phyloP scores from a whole-genome alignment of 2,888 invertebrate genomes.

The Dynastes tityus region DNA sequence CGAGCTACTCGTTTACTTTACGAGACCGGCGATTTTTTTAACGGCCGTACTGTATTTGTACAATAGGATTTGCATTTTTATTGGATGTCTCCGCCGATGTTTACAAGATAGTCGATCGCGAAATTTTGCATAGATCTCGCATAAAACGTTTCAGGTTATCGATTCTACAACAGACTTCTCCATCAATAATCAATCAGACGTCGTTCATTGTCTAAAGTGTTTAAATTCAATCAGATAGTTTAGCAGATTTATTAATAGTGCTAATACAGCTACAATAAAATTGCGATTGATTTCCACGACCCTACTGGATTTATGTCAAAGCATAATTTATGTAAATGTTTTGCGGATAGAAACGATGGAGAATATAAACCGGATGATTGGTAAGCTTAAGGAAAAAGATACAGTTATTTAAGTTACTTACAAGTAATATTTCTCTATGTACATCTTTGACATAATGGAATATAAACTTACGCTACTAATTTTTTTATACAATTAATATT shows the following conservation, averaged over 20 bases:
- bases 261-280: conserved; percentile 18
- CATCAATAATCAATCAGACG: conserved; percentile 4
- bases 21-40: conserved; percentile 28
- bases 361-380: no score
- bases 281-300: not conserved
- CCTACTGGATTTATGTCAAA: conserved; percentile 8
- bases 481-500: no score
- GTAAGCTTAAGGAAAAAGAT: no score
- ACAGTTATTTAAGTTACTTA: no score
- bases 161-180: not conserved
- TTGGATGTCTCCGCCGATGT: conserved; percentile 40
- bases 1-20: conserved; percentile 35
- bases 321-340: not conserved
- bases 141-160: conserved; percentile 7
- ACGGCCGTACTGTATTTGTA: conserved; percentile 35
- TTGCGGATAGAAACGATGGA: no score
- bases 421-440: no score
- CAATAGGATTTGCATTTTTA: conserved; percentile 46
- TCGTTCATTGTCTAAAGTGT: not conserved
- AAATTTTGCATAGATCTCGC: conserved; percentile 31
- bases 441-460: no score
- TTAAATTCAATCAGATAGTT: conserved; percentile 15
- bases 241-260: conserved; percentile 9
- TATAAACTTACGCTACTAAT: no score
- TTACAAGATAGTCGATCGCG: conserved; percentile 35